phyloP scores from a whole-genome alignment of 2,113 vertebrate species.

The Fulmarus glacialis region DNA sequence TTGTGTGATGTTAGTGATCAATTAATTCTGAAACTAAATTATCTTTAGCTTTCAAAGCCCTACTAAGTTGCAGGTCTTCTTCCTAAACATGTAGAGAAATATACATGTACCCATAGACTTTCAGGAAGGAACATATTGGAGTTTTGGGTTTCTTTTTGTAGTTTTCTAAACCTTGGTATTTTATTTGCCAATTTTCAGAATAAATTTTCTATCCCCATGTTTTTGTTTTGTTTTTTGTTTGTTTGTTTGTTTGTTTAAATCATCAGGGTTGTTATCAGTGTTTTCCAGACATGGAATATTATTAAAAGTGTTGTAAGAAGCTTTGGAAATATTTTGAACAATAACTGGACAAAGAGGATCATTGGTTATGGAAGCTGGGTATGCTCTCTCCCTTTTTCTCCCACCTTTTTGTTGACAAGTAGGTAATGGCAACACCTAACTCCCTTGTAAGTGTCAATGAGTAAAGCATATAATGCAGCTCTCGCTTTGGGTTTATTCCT shows the following conservation, averaged over 20 bases:
- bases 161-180: not conserved
- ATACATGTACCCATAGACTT: not conserved
- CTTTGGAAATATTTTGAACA: conserved; percentile 16
- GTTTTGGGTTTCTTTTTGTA: not conserved
- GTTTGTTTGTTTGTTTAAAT: not conserved
- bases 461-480: accelerated
- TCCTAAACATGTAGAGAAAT: not conserved
- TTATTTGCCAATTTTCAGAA: not conserved
- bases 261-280: conserved; percentile 50
- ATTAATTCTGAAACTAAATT: not conserved
- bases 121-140: not conserved
- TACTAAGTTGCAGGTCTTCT: not conserved
- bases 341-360: conserved; percentile 51
- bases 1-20: not conserved
- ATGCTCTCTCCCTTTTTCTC: not conserved
- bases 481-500: not conserved
- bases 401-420: not conserved
- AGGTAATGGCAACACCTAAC: not conserved
- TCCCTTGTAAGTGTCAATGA: not conserved
- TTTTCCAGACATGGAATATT: conserved; percentile 53
- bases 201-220: not conserved
- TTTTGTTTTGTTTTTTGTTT: not conserved
- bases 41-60: not conserved
- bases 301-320: conserved; percentile 51
- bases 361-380: conserved; percentile 52